These are phyloP conservation scores for Mechanitis mazaeus DNA, from an alignment of 2,888 invertebrate species.

Conservation along the genomic window DNA sequence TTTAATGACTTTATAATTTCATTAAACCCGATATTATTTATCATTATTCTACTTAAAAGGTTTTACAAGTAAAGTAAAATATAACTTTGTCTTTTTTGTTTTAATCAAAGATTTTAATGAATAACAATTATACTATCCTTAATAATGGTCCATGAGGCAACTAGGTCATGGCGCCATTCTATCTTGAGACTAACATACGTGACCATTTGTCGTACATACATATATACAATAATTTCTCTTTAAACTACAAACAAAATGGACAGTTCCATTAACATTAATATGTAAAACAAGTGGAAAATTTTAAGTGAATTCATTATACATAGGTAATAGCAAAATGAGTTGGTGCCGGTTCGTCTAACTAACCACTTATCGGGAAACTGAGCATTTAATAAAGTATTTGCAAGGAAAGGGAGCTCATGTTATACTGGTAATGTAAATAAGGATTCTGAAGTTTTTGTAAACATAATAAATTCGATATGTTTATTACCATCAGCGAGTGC, in stretches of 20 bases:
- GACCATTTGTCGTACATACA: slow-evolving; percentile 8
- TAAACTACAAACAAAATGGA: no score
- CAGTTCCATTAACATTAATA: no score
- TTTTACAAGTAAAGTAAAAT: no score
- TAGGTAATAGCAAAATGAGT: no score
- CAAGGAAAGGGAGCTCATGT: slow-evolving; percentile 20
- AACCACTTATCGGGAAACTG: slow-evolving; percentile 18
- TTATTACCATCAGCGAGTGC: slow-evolving; percentile 30
- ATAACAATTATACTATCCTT: neutral
- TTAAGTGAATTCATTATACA: no score
- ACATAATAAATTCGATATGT: slow-evolving; percentile 38
- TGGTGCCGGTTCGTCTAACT: neutral
- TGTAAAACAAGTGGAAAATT: no score
- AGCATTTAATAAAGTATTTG: slow-evolving; percentile 13
- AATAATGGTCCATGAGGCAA: slow-evolving; percentile 14
- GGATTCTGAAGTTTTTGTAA: slow-evolving; percentile 37
- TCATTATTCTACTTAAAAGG: no score
- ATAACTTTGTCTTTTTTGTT: no score
- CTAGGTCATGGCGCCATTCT: slow-evolving; percentile 21
- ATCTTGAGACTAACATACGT: slow-evolving; percentile 8
- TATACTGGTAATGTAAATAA: slow-evolving; percentile 21
- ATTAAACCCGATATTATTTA: no score
- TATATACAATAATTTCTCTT: no score
- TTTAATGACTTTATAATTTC: no score
- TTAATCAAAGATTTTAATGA: no score